phyloP scores from a whole-genome alignment of 23 tunicate genomes.

The Botrylloides violaceus region DNA sequence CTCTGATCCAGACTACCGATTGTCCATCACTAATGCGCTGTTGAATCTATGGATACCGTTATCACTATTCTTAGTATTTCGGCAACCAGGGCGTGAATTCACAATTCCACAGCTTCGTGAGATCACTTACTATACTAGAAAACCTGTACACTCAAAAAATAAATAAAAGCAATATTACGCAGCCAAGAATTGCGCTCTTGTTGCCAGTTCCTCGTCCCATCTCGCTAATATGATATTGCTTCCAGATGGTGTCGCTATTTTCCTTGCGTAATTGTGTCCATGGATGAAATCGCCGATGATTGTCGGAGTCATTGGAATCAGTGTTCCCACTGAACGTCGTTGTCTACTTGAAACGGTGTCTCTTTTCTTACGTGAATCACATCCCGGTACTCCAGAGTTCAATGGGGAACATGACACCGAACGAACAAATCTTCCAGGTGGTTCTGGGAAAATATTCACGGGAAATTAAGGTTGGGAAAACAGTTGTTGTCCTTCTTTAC shows the following conservation, averaged over 20 bases:
- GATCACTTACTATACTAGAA: too few species aligned
- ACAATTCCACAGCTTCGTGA: too few species aligned
- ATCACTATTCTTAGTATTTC: too few species aligned
- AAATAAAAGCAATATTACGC: slow-evolving; percentile 3
- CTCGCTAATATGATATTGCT: slow-evolving; percentile 4
- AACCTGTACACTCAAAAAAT: too few species aligned
- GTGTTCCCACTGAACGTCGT: neutral
- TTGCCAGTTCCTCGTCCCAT: slow-evolving; percentile 20
- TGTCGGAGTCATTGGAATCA: neutral
- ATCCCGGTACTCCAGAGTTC: neutral
- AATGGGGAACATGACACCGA: neutral
- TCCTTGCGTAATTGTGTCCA: slow-evolving; percentile 13
- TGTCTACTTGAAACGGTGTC: neutral
- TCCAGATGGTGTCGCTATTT: neutral
- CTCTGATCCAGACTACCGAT: too few species aligned
- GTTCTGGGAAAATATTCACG: too few species aligned
- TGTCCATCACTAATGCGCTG: too few species aligned
- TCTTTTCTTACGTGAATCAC: neutral
- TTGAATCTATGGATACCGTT: too few species aligned
- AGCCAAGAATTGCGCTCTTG: neutral
- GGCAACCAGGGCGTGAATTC: too few species aligned
- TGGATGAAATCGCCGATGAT: neutral
- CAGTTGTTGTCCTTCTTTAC: too few species aligned
- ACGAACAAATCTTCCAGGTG: too few species aligned
- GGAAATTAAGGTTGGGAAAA: too few species aligned